phyloP scores from a whole-genome alignment of 1,140 invertebrate species.

The Panulirus ornatus region DNA sequence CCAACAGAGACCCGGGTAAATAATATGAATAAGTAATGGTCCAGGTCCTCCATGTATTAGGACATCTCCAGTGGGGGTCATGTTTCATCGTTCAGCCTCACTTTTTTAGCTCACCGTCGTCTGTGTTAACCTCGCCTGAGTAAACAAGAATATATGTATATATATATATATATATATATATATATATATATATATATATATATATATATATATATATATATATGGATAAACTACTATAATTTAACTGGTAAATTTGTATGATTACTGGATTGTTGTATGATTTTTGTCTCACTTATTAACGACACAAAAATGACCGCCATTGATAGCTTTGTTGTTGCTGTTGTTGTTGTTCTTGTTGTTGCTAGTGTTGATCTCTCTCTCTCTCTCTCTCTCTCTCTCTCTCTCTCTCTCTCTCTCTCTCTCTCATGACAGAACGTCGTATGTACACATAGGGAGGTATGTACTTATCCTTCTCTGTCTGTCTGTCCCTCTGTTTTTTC shows the following conservation, averaged over 20 bases:
- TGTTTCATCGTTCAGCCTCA: no score
- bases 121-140: no score
- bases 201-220: slow-evolving; percentile 4
- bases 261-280: no score
- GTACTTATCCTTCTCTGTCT: neutral
- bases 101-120: no score
- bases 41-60: no score
- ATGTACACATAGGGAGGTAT: no score
- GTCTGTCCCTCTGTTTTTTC: neutral
- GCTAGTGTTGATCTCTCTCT: slow-evolving; percentile 10
- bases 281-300: no score
- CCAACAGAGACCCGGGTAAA: neutral
- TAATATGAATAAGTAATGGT: neutral
- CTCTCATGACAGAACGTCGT: neutral
- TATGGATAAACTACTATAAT: neutral
- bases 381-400: slow-evolving; percentile 29
- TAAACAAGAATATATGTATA: no score
- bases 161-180: slow-evolving; percentile 14
- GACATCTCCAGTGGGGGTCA: no score
- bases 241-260: no score
- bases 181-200: slow-evolving; percentile 14
- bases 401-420: slow-evolving; percentile 12
- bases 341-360: slow-evolving; percentile 1
- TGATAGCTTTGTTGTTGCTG: no score
- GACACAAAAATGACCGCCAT: no score